A percentile compares a stretch with the other conserved stretches of the same genome.
Evolutionary conservation across 1,140 invertebrate species (phyloP).

Genomic region (Scaptodrosophila lebanonensis): DNA sequence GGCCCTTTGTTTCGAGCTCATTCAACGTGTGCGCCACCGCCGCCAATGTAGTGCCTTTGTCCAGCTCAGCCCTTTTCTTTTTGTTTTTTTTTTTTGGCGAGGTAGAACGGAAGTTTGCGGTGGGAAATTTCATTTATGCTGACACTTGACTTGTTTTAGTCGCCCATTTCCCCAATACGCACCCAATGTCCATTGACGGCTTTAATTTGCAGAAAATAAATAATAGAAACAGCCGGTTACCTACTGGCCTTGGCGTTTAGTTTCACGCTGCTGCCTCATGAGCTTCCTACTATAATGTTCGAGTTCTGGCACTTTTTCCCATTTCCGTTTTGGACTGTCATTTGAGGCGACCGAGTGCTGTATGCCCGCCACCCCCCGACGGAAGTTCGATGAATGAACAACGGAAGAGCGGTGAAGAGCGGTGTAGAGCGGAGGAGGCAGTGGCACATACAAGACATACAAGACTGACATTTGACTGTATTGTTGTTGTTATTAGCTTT

Average conservation of each 20-base stretch:
- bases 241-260: conserved; percentile 39
- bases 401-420: background rate
- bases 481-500: conserved; percentile 29
- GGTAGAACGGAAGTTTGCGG: conserved; percentile 58
- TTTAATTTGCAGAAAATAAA: conserved; percentile 73
- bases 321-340: conserved; percentile 42
- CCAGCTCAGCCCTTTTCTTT: too few relatives aligned
- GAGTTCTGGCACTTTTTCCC: conserved; percentile 56
- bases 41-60: too few relatives aligned
- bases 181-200: conserved; percentile 12
- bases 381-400: conserved; percentile 40
- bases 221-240: conserved; percentile 59
- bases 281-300: conserved; percentile 56
- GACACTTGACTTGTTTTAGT: conserved; percentile 63
- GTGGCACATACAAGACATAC: conserved; percentile 23
- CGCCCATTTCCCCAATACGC: conserved; percentile 7
- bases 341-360: background rate
- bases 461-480: conserved; percentile 37
- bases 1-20: conserved; percentile 52
- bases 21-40: too few relatives aligned
- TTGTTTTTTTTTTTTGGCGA: conserved; percentile 16
- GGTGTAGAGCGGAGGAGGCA: conserved; percentile 1
- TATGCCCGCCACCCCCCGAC: conserved; percentile 25
- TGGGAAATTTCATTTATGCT: conserved; percentile 76
- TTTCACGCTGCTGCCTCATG: conserved; percentile 31